Conservation (phyloP, 2,113 vertebrate genomes). For the Pollimyrus isidori region DNA sequence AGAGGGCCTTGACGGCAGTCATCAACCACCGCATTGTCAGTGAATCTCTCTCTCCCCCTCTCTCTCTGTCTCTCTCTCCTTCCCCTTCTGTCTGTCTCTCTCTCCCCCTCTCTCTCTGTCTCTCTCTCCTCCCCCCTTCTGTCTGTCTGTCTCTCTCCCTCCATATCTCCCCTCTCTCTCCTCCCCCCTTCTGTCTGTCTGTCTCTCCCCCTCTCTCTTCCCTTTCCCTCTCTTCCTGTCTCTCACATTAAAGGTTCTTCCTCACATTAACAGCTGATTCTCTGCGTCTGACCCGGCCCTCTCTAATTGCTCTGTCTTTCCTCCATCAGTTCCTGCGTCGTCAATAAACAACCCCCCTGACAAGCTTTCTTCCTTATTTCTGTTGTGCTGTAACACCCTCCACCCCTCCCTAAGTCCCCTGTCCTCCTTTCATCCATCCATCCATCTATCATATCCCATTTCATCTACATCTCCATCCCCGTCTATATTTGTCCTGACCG, state of each 20-base stretch:
- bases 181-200: too few species aligned
- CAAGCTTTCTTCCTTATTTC: not conserved
- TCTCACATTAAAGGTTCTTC: not conserved
- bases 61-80: too few species aligned
- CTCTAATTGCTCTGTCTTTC: not conserved
- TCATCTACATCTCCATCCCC: not conserved
- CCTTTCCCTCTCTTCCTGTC: not conserved
- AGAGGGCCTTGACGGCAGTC: conserved; percentile 73
- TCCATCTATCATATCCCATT: conserved; percentile 37
- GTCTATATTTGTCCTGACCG: not conserved
- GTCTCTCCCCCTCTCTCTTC: not conserved
- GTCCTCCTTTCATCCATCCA: conserved; percentile 36
- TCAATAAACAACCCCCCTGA: not conserved
- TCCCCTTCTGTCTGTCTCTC: not conserved
- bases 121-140: not conserved
- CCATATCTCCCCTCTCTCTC: too few species aligned
- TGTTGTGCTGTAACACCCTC: not conserved
- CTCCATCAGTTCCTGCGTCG: not conserved
- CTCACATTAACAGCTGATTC: not conserved
- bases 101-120: not conserved
- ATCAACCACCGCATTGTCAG: conserved; percentile 85
- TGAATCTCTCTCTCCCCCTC: not conserved
- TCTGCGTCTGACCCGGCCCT: conserved; percentile 15
- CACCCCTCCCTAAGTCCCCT: not conserved
- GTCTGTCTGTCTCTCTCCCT: not conserved